Percentiles rank a stretch among this genome's conserved stretches.
These are phyloP conservation scores for Myrmecophaga tridactyla DNA, from an alignment of 2,113 vertebrate species.

Conservation along the genomic window DNA sequence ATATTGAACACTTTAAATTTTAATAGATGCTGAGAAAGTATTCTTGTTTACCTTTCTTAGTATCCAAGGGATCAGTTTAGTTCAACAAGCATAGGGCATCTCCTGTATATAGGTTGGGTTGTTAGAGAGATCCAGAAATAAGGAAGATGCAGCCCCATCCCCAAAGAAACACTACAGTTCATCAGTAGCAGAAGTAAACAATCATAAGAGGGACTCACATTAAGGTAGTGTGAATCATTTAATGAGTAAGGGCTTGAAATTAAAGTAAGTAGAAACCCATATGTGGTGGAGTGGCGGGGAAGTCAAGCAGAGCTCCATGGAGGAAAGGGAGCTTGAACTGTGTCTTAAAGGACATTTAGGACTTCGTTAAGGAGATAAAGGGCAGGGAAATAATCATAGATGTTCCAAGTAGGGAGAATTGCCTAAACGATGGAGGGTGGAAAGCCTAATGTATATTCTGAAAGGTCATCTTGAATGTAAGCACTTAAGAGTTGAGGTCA, in stretches of 20 bases:
- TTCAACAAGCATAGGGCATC: neutral
- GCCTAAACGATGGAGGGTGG: neutral
- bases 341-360: neutral
- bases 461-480: neutral
- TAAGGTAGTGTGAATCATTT: neutral
- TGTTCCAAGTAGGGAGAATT: neutral
- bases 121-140: neutral
- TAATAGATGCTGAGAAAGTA: neutral
- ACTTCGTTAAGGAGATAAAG: neutral
- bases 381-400: neutral
- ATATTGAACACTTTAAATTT: rapidly evolving
- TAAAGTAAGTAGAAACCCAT: neutral
- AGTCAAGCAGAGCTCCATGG: neutral
- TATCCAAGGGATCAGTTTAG: rapidly evolving
- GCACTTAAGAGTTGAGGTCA: too few relatives aligned
- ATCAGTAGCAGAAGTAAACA: neutral
- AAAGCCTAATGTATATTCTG: neutral
- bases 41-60: rapidly evolving
- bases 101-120: rapidly evolving
- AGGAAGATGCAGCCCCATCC: rapidly evolving
- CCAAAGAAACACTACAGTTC: neutral
- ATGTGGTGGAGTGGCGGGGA: rapidly evolving
- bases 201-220: neutral
- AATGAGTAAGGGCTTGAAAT: rapidly evolving
- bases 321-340: too few relatives aligned